Base-by-base conservation (phyloP, 2,113 vertebrate species). In the Pantherophis guttatus region DNA sequence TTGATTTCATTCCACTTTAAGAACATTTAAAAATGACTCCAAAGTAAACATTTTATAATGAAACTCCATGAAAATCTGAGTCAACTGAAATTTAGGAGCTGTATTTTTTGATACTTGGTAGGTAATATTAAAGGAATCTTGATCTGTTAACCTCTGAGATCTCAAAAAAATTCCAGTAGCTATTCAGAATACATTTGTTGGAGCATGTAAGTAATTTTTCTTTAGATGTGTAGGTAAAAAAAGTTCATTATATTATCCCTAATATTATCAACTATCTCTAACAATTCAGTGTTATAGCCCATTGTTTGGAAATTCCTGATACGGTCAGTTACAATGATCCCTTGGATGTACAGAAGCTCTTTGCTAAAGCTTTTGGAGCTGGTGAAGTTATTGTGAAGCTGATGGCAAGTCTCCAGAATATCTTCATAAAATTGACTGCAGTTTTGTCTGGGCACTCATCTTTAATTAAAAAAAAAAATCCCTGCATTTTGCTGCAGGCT, bases 31-130 rank as follows among this genome's bases (percentile, higher is more conserved):
- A 90, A 90, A 50, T 53, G 29, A 62, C 87, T 95, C 91, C 94
- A 70, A 91, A 94, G 54, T 91, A 95, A 95, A 93, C 88, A 13
- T 87, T 62, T 50, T 54, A 26, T 53, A 8, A 17, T 24, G 90
- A 92, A 93, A 91, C 70, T 53, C 91, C 55, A 21, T 5, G 33
- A 89, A 65, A 94, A 53, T 58, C 33, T 75, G 87, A 94, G 92
- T 62, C 94, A 48, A 96, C 90, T 96, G 93, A 88, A 33, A 24
- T 81, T 9, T 44, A 50, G 54, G 88, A 91, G 93, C 92, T 93
- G 88, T 58, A 91, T 57, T 59, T 93, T 58, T 85, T 33, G 52
- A 89, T 91, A n/a, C 86, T 57, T 94, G 86, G 87, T 0, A 8
- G n/a, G 0, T 0, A 91, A 90, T 54, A 50, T 21, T 86, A 91